phyloP scores from a whole-genome alignment of 2,888 invertebrate genomes.

The Idaea biselata region DNA sequence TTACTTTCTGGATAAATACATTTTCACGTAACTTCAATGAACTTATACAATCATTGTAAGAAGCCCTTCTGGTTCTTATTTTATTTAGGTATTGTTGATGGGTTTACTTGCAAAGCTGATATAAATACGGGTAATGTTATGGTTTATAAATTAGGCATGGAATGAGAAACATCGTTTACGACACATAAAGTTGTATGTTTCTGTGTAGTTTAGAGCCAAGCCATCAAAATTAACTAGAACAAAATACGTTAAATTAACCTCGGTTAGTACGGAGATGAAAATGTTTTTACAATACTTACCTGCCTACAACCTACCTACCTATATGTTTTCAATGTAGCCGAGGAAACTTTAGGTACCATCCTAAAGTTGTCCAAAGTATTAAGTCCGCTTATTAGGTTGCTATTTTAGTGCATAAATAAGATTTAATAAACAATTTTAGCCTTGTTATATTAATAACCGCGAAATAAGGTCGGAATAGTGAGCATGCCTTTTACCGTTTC shows the following conservation, averaged over 20 bases:
- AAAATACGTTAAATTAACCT: background rate
- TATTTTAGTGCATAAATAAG: too few species aligned
- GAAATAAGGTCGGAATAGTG: too few species aligned
- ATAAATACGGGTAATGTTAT: background rate
- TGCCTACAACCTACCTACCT: too few species aligned
- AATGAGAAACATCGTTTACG: background rate
- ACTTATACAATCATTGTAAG: background rate
- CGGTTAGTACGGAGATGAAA: background rate
- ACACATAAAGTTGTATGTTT: background rate
- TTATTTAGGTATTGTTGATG: background rate
- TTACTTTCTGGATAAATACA: too few species aligned
- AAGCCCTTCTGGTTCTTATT: background rate
- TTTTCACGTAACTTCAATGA: background rate
- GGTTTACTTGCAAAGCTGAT: background rate
- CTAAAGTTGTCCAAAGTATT: too few species aligned
- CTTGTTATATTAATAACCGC: too few species aligned
- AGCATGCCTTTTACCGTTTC: too few species aligned
- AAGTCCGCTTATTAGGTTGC: too few species aligned
- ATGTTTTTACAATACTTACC: background rate
- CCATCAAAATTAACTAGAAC: conserved; percentile 1
- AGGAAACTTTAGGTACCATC: too few species aligned
- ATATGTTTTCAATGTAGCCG: too few species aligned
- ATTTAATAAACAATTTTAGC: too few species aligned
- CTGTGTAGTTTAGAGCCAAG: background rate
- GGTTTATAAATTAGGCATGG: background rate